These are phyloP conservation scores for Sphaerodactylus townsendi DNA, from an alignment of 2,113 vertebrate species.

Conservation along the genomic window DNA sequence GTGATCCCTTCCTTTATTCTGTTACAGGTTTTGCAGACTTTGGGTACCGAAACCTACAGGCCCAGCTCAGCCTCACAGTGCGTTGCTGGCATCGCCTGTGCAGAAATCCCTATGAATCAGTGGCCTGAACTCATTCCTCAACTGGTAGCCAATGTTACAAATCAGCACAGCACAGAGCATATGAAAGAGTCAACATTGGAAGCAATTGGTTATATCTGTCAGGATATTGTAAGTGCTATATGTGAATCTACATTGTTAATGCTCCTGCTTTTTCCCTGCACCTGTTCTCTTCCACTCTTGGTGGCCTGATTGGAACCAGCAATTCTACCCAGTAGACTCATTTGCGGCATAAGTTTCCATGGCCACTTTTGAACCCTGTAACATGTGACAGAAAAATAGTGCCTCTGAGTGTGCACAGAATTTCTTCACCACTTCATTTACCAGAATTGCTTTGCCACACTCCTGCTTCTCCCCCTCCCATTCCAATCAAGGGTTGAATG, in stretches of 20 bases:
- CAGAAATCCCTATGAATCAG: constrained; percentile 95
- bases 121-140: constrained; percentile 98
- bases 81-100: constrained; percentile 96
- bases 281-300: not conserved
- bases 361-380: not conserved
- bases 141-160: constrained; percentile 94
- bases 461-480: not conserved
- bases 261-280: not conserved
- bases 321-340: not conserved
- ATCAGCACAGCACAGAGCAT: constrained; percentile 94
- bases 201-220: constrained; percentile 99
- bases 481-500: not conserved
- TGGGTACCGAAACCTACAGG: constrained; percentile 96
- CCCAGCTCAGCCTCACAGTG: constrained; percentile 98
- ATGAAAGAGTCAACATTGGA: constrained; percentile 99
- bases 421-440: not conserved
- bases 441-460: too few relatives aligned
- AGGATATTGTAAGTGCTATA: constrained; percentile 91
- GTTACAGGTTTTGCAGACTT: constrained; percentile 89
- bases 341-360: not conserved
- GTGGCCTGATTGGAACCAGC: not conserved
- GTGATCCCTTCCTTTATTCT: not conserved
- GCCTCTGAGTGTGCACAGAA: not conserved
- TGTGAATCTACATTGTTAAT: not conserved
- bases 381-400: fast-evolving